These are phyloP conservation scores for Dasysyrphus tricinctus DNA, from an alignment of 2,888 invertebrate genomes.

Conservation along the genomic window DNA sequence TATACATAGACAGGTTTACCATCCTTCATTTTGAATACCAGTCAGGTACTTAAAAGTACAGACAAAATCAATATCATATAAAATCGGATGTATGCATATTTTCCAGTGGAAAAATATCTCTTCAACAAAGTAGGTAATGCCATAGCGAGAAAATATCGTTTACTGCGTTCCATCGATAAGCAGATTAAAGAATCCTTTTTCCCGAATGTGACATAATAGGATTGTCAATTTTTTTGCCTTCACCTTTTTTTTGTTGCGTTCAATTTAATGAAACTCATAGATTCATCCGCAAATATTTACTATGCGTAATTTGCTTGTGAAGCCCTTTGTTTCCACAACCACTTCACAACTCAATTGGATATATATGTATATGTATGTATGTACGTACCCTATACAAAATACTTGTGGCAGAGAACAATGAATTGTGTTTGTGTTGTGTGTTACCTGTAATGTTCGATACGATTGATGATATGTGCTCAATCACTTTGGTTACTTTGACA, in stretches of 20 bases:
- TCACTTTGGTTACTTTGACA: slow-evolving; percentile 42
- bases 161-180: slow-evolving; percentile 24
- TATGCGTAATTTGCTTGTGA: slow-evolving; percentile 20
- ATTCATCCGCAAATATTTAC: slow-evolving; percentile 20
- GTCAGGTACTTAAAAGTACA: not conserved
- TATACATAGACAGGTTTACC: no score
- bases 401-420: slow-evolving; percentile 6
- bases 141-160: not conserved
- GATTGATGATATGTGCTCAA: slow-evolving; percentile 34
- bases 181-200: slow-evolving; percentile 34
- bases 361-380: no score
- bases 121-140: not conserved
- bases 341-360: not conserved
- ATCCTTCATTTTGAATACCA: not conserved
- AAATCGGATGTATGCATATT: not conserved
- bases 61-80: not conserved
- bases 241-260: not conserved
- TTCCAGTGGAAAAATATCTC: not conserved
- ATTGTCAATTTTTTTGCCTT: slow-evolving; percentile 1
- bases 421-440: not conserved
- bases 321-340: slow-evolving; percentile 20
- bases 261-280: slow-evolving; percentile 19
- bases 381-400: not conserved
- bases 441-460: slow-evolving; percentile 14
- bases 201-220: slow-evolving; percentile 27